Base-by-base conservation (phyloP, 2,888 invertebrate species). In the Opisthograptis luteolata region DNA sequence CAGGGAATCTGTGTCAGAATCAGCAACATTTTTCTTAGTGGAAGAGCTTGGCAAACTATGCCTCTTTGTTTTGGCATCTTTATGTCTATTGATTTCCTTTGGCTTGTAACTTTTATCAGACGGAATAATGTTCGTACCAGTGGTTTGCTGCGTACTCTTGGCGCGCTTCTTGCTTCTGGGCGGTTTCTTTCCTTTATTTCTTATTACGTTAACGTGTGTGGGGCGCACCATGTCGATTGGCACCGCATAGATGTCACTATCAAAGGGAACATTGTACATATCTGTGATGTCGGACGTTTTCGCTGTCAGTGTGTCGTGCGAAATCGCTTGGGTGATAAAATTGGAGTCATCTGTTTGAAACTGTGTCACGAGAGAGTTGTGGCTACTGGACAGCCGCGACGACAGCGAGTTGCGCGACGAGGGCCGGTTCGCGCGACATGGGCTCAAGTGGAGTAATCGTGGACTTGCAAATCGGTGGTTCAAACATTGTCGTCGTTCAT, bases 291-390 rank as follows among this genome's bases (percentile, higher is more conserved):
- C 95, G 55, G 94, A 93, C n/a, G 94, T 93, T 55, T 94, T 92
- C 2, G 84, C 73, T 6, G 92, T 90, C 24, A 96, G 87, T 1
- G 96, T 95, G 73, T 96, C 96, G 73, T 96, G 96, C 0, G 96
- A 96, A 91, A 96, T 96, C 20, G 96, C 96, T 73, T 96, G 96
- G 0, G 96, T 96, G 60, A 96, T 96, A 76, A 96, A 96, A 73
- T 94, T 96, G 12, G 96, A 96, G 77, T 96, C 96, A 71, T 96
- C 96, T 1, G 93, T 94, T 82, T 94, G 95, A 68, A 95, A 94
- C 52, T 94, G 93, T 12, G 93, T 92, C 58, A 95, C 93, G 50
- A 96, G 90, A 0, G 96, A 96, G 76, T 96, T 96, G 80, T 97
- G 96, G 48, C 96, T 96, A 74, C 96, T 96, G 32, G 96, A 96